Evolutionary conservation across 2,113 vertebrate genomes (phyloP).

Genomic region (Heterocephalus glaber): DNA sequence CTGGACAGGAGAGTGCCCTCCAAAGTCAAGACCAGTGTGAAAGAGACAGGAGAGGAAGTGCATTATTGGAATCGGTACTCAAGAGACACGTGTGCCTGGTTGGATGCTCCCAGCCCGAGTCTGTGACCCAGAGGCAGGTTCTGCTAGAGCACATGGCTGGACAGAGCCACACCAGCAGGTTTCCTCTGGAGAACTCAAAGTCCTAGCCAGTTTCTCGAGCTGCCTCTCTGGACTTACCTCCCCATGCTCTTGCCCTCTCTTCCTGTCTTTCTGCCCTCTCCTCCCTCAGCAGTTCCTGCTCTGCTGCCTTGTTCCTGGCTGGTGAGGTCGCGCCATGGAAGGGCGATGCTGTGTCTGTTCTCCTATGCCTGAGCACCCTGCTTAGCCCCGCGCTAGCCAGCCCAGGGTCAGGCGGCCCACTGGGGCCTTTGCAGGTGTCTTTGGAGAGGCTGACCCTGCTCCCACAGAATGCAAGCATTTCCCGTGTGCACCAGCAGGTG

Average conservation of each 20-base stretch:
- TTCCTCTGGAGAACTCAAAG: not conserved
- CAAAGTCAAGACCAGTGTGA: rapidly evolving
- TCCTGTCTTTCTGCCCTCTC: not conserved
- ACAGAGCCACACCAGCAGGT: rapidly evolving
- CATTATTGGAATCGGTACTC: rapidly evolving
- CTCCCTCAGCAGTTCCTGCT: not conserved
- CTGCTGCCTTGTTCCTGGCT: not conserved
- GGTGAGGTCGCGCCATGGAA: not conserved
- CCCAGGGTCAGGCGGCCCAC: rapidly evolving
- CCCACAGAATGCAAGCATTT: rapidly evolving
- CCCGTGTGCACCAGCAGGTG: rapidly evolving
- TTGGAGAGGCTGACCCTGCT: rapidly evolving
- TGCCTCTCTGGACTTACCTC: rapidly evolving
- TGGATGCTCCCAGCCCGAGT: rapidly evolving
- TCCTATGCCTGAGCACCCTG: rapidly evolving
- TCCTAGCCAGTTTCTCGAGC: not conserved
- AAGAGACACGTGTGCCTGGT: rapidly evolving
- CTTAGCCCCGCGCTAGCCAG: rapidly evolving
- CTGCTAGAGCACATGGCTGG: rapidly evolving
- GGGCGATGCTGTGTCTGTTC: rapidly evolving
- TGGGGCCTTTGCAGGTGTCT: not conserved
- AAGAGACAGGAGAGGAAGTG: not conserved
- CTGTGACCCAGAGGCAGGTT: rapidly evolving
- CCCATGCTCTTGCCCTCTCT: too few relatives aligned
- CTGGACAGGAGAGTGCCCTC: rapidly evolving